Base-by-base conservation (phyloP, 2,888 invertebrate genomes). In the Drosophila neutralis region DNA sequence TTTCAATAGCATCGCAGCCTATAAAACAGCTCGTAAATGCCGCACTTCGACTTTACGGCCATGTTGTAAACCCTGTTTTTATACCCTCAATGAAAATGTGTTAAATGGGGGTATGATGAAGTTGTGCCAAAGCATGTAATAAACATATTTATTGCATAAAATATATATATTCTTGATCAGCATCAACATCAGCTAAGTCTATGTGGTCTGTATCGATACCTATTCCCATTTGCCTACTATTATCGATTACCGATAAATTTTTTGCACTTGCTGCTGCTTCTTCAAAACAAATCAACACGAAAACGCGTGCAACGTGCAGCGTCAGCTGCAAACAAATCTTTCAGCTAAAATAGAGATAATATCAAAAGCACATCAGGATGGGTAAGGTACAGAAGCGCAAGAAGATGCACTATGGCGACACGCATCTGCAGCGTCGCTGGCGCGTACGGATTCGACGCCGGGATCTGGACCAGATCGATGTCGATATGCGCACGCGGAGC, bases 391-490 rank as follows among this genome's bases (percentile, higher is more conserved):
- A 96, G 84, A 96, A 95, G 92, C 95, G 97, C 64, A 97, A 95
- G 92, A 97, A 97, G 92, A 96, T 96, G 92, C 97, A 97, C 90
- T 94, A 94, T 74, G 97, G 96, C 69, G 96, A 97, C 92, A 96
- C 96, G 70, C 96, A 97, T 93, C 93, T 97, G 80, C 96, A 96
- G 92, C 96, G 95, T 88, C 94, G 95, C 64, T 97, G 96, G 95
- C 94, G 96, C 90, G 95, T 97, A 18, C 95, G 96, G 85, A 95
- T 96, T 88, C 95, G 96, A 80, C 96, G 94, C 70, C 96, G 96
- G 91, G 97, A 97, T 94, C 94, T 97, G 63, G 97, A 97, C 90
- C 94, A 97, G 94, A 97, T 97, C 82, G 95, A 97, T 87, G 94
- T 94, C 54, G 97, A 97, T 91, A 92, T 97, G 85, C 94, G 95